These are phyloP conservation scores for Drosophila birchii DNA, from an alignment of 2,888 invertebrate genomes.

Conservation along the genomic window DNA sequence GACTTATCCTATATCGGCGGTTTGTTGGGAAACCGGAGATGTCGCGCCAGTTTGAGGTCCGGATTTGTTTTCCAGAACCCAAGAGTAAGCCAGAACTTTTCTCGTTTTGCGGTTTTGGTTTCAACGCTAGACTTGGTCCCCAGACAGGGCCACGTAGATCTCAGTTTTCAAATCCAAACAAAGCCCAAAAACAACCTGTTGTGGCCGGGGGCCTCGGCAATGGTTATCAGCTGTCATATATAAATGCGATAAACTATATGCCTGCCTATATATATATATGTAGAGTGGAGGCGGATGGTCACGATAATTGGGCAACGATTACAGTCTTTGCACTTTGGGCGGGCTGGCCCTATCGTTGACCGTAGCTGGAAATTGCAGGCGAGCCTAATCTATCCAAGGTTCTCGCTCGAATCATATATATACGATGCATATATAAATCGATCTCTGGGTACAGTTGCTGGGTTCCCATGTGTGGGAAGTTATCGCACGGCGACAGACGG, in stretches of 20 bases:
- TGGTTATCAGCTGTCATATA: slow-evolving; percentile 35
- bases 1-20: slow-evolving; percentile 13
- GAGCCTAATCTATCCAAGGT: slow-evolving; percentile 47
- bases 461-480: slow-evolving; percentile 52
- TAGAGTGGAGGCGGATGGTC: background rate
- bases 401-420: slow-evolving; percentile 21
- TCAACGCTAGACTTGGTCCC: slow-evolving; percentile 22
- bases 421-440: slow-evolving; percentile 36
- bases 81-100: slow-evolving; percentile 17
- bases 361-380: slow-evolving; percentile 32
- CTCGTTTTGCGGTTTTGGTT: slow-evolving; percentile 41
- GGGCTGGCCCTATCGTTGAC: slow-evolving; percentile 21
- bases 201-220: slow-evolving; percentile 13
- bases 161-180: slow-evolving; percentile 37
- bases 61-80: slow-evolving; percentile 27
- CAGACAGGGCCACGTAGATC: slow-evolving; percentile 35
- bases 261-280: slow-evolving; percentile 2
- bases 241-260: slow-evolving; percentile 46
- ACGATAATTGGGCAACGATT: slow-evolving; percentile 53
- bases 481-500: slow-evolving; percentile 45
- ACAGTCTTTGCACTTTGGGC: slow-evolving; percentile 62
- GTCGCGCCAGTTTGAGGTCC: slow-evolving; percentile 24
- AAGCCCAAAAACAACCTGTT: slow-evolving; percentile 20
- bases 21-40: slow-evolving; percentile 27
- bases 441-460: slow-evolving; percentile 36